Evolutionary conservation across 2,888 invertebrate species (phyloP).

Genomic region (Sepioteuthis lessoniana): DNA sequence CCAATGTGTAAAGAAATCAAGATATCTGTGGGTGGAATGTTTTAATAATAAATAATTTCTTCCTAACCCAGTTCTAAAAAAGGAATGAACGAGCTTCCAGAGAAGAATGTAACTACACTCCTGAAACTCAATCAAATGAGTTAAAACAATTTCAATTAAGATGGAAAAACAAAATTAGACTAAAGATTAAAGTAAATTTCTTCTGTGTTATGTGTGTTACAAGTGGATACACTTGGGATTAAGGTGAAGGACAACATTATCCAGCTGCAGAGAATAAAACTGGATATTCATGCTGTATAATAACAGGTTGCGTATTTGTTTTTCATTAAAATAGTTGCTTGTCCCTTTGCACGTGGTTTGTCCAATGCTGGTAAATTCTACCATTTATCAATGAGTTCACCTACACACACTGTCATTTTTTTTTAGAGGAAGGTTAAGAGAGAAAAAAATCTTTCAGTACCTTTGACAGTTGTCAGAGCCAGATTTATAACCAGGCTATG

Average conservation of each 20-base stretch:
- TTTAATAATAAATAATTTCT: neutral
- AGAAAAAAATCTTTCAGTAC: too few species aligned
- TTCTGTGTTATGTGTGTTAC: neutral
- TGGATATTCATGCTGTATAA: neutral
- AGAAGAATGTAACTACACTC: neutral
- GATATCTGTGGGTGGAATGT: neutral
- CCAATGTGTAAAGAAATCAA: too few species aligned
- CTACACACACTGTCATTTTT: neutral
- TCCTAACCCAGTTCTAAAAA: neutral
- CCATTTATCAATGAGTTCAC: neutral
- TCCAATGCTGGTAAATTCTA: neutral
- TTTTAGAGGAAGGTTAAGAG: too few species aligned
- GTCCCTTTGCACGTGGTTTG: neutral
- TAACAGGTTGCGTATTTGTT: neutral
- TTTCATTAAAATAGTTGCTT: conserved; percentile 15
- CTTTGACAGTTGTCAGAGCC: too few species aligned
- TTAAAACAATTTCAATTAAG: neutral
- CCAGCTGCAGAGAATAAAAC: neutral
- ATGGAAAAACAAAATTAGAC: neutral
- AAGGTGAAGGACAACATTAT: neutral
- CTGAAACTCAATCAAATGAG: neutral
- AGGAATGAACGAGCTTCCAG: neutral
- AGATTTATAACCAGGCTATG: too few species aligned
- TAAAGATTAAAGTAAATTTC: neutral
- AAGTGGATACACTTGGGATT: neutral